Percentiles rank a stretch among this genome's conserved stretches.
Evolutionary conservation across 2,888 invertebrate species (phyloP).

Genomic region (Matsumyia berberina): DNA sequence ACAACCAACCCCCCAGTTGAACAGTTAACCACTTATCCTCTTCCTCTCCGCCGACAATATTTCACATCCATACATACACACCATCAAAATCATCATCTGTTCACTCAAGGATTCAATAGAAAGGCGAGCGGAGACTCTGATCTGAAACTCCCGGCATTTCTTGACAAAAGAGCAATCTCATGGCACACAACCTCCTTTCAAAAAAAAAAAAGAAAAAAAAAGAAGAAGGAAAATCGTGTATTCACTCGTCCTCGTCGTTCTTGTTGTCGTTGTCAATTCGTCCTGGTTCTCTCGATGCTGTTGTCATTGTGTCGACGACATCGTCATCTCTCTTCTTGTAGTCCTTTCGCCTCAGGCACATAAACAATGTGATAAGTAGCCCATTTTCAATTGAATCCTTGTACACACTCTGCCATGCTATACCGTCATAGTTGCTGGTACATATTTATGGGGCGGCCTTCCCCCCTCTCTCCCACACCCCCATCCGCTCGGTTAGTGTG

Average conservation of each 20-base stretch:
- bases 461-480: neutral
- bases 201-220: too few relatives aligned
- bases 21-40: slow-evolving; percentile 59
- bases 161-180: slow-evolving; percentile 68
- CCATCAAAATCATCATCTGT: slow-evolving; percentile 51
- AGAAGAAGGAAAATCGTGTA: slow-evolving; percentile 32
- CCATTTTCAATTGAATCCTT: slow-evolving; percentile 71
- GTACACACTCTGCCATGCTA: slow-evolving; percentile 26
- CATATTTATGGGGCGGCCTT: slow-evolving; percentile 37
- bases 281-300: slow-evolving; percentile 32
- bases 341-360: slow-evolving; percentile 53
- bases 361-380: slow-evolving; percentile 76
- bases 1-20: slow-evolving; percentile 29
- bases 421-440: slow-evolving; percentile 11
- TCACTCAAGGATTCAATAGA: slow-evolving; percentile 53
- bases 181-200: slow-evolving; percentile 34
- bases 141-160: slow-evolving; percentile 15
- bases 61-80: slow-evolving; percentile 2
- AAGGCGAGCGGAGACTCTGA: slow-evolving; percentile 19
- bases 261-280: slow-evolving; percentile 16
- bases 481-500: neutral
- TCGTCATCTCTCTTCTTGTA: slow-evolving; percentile 26
- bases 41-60: slow-evolving; percentile 31
- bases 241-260: slow-evolving; percentile 17
- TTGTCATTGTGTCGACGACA: slow-evolving; percentile 44